phyloP scores from a whole-genome alignment of 1,140 invertebrate species.

The Scylla paramamosain region DNA sequence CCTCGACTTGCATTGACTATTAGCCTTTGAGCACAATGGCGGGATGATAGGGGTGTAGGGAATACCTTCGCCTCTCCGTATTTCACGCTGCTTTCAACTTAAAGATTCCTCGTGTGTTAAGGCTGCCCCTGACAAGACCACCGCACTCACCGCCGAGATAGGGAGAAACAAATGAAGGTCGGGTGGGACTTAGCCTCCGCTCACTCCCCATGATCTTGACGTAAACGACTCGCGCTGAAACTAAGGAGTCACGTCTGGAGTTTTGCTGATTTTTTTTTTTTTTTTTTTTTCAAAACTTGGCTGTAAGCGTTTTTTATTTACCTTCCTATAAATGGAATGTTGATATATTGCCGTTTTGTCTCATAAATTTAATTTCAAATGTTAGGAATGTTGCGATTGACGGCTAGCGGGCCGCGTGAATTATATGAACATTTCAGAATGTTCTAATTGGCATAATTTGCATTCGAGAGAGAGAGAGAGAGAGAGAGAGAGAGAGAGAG shows the following conservation, averaged over 20 bases:
- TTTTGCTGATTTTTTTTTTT: background rate
- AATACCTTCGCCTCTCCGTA: slow-evolving; percentile 6
- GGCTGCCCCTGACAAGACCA: background rate
- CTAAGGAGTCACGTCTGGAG: background rate
- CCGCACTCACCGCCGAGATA: background rate
- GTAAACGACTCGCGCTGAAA: background rate
- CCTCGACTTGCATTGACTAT: slow-evolving; percentile 28
- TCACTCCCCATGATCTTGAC: background rate
- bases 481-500: too few species aligned
- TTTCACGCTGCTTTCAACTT: background rate
- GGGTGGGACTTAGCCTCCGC: background rate
- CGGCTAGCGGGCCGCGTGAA: background rate
- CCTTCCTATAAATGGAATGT: background rate
- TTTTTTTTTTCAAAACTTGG: background rate
- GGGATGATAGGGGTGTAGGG: background rate
- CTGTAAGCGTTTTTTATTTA: background rate
- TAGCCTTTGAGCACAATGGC: background rate
- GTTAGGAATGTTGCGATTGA: background rate
- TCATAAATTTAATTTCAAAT: background rate
- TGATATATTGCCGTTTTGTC: slow-evolving; percentile 10
- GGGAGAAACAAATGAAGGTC: background rate
- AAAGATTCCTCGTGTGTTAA: background rate
- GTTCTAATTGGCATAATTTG: background rate
- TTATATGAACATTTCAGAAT: background rate
- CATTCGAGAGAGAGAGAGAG: background rate